Evolutionary conservation across 2,888 invertebrate genomes (phyloP).

Genomic region (Oxycera nigricornis): DNA sequence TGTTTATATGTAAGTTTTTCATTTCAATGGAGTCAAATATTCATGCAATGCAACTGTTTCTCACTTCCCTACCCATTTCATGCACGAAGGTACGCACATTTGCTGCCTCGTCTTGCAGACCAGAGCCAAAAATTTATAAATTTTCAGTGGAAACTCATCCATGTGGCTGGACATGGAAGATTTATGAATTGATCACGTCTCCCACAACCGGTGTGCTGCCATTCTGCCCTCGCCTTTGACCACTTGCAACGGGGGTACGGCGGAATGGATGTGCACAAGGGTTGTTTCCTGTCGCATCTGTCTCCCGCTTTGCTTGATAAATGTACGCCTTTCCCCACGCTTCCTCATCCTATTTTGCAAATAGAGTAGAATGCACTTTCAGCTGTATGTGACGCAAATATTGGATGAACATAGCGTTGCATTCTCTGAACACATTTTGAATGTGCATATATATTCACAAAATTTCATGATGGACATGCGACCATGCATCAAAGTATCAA

Average conservation of each 20-base stretch:
- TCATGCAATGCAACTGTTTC: no score
- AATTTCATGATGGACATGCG: constrained; percentile 36
- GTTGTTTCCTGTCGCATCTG: neutral
- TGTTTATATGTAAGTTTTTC: no score
- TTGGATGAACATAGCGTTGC: neutral
- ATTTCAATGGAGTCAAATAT: no score
- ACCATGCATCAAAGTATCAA: constrained; percentile 48
- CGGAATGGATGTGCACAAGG: neutral
- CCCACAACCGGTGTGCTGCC: constrained; percentile 43
- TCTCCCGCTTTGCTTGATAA: neutral
- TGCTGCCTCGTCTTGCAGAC: neutral
- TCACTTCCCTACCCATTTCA: no score
- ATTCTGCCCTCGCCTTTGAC: neutral
- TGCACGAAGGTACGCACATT: constrained; percentile 26
- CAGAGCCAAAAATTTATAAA: constrained; percentile 40
- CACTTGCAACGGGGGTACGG: no score
- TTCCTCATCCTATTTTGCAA: neutral
- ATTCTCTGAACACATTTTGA: neutral
- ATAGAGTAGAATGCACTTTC: constrained; percentile 1
- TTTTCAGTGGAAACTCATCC: constrained; percentile 43
- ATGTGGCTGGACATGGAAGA: constrained; percentile 49
- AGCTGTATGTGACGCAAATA: neutral
- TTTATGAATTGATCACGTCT: constrained; percentile 50
- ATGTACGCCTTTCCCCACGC: constrained; percentile 16
- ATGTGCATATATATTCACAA: constrained; percentile 37